Conservation (phyloP, 2,113 vertebrate species). For the Erythrocebus patas region DNA sequence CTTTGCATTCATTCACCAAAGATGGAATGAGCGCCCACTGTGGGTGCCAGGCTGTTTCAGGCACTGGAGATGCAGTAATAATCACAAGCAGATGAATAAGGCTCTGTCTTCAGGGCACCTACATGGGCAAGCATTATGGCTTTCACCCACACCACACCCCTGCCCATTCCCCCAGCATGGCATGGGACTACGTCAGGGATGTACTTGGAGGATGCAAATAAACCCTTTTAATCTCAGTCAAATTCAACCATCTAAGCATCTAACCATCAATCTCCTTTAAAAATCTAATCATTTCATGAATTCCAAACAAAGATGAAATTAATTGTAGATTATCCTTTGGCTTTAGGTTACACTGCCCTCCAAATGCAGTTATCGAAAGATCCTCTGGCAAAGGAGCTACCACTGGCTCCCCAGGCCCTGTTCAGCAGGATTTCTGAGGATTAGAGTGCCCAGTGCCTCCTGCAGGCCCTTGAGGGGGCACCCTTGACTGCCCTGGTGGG, state of each 20-base stretch:
- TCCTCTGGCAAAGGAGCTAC: not conserved
- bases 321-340: slow-evolving; percentile 49
- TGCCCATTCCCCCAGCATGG: not conserved
- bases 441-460: not conserved
- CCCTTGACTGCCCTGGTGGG: not conserved
- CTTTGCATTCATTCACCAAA: not conserved
- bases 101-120: rapidly evolving
- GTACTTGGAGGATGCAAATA: not conserved
- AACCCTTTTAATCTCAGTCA: slow-evolving; percentile 43
- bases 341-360: not conserved
- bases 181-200: not conserved
- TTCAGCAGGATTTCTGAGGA: not conserved
- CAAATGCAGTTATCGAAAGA: not conserved
- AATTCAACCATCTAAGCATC: slow-evolving; percentile 13
- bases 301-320: slow-evolving; percentile 65
- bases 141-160: not conserved
- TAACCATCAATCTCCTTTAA: slow-evolving; percentile 3
- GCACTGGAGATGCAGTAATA: not conserved
- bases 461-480: not conserved
- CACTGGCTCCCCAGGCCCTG: not conserved
- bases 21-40: not conserved
- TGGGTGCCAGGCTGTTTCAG: not conserved
- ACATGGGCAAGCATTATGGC: rapidly evolving
- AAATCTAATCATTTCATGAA: slow-evolving; percentile 67
- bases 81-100: not conserved